Conservation (phyloP, 2,113 vertebrate genomes). For the Corvus moneduloides region DNA sequence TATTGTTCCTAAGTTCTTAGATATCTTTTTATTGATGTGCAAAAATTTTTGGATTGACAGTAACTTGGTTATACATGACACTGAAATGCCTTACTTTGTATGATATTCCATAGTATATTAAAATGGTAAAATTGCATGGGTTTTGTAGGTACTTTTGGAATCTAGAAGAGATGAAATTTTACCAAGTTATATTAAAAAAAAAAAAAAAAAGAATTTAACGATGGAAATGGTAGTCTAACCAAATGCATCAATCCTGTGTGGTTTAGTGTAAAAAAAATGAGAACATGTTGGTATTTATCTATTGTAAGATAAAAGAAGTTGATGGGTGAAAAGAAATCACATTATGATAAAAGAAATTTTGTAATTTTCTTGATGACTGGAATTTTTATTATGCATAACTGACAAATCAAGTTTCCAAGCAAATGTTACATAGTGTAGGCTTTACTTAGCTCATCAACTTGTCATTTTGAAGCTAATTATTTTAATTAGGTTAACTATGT, state of each 20-base stretch:
- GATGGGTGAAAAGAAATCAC: slow-evolving; percentile 93
- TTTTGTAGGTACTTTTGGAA: slow-evolving; percentile 92
- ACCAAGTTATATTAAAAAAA: slow-evolving; percentile 86
- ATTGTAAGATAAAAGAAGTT: slow-evolving; percentile 83
- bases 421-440: slow-evolving; percentile 93
- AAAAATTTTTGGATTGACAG: slow-evolving; percentile 90
- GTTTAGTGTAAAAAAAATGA: slow-evolving; percentile 87
- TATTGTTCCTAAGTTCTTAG: slow-evolving; percentile 90
- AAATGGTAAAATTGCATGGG: slow-evolving; percentile 92
- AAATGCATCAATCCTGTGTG: slow-evolving; percentile 88
- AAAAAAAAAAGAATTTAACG: slow-evolving; percentile 84
- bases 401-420: slow-evolving; percentile 92
- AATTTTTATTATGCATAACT: slow-evolving; percentile 93
- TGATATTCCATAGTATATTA: slow-evolving; percentile 93
- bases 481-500: slow-evolving; percentile 95
- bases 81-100: slow-evolving; percentile 99
- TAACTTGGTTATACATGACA: slow-evolving; percentile 97
- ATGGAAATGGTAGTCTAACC: slow-evolving; percentile 86
- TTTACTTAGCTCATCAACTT: slow-evolving; percentile 91
- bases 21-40: slow-evolving; percentile 92
- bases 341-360: slow-evolving; percentile 89
- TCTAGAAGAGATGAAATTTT: slow-evolving; percentile 87
- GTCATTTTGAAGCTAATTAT: slow-evolving; percentile 90
- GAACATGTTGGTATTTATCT: slow-evolving; percentile 88
- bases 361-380: slow-evolving; percentile 90